Evolutionary conservation across 2,888 invertebrate genomes (phyloP), one percentile per base, ranked within the genome.

Genomic region (Napeogenes inachia): DNA sequence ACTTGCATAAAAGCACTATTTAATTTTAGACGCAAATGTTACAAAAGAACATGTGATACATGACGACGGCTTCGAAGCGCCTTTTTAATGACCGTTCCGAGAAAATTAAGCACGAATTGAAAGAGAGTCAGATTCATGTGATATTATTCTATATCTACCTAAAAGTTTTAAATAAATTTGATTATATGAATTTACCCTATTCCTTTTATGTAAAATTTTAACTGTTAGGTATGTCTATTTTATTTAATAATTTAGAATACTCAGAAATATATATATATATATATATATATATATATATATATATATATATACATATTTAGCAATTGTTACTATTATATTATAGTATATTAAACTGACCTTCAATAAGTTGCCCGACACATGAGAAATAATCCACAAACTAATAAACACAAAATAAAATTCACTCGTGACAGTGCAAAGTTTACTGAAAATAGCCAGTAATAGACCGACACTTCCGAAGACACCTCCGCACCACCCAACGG

Each of bases 351-450:
- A 4, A 50, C 50, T 30, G 4, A 50, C 50, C 50, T 50, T 50
- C 30, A 30, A 50, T 3, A 50, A 10, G 5, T 30, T 6, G 50
- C 21, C 10, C 12, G n/a, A 3, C 30, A 30, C 50, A 50, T 50
- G 8, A 12, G 30, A 50, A 50, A 50, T 30, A 21, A 50, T 50
- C 30, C 50, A 50, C 50, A 12, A 50, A 30, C 10, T 30, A 50
- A 50, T 30, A 50, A n/a, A 50, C 50, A 50, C 30, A 50, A 30
- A 30, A 50, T 50, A 50, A 50, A 12, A 50, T 30, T 30, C 50
- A 50, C 50, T 50, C 50, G 50, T 50, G 30, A 50, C 50, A 4
- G 50, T 50, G 21, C 30, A 50, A 50, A 50, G 50, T 50, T 50
- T 50, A 50, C 30, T 42, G 42, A 30, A 30, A 8, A 30, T 21